Base-by-base conservation (phyloP, 2,888 invertebrate species). In the Atrina japonica region DNA sequence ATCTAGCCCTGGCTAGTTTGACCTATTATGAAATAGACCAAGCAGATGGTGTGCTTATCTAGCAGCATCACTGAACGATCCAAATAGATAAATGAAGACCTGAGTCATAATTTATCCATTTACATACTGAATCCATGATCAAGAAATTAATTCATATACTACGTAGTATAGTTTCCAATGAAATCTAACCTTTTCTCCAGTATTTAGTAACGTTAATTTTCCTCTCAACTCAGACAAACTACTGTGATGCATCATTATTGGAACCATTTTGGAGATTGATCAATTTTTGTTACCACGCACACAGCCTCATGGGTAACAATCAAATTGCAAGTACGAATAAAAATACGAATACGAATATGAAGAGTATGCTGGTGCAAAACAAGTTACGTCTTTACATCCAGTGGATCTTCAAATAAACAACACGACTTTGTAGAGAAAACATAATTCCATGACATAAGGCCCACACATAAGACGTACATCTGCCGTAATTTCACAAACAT, bases 251-350 rank as follows among this genome's bases (percentile, higher is more conserved):
- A 61, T 49, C 61, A 61, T 29, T 18, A 61, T 30, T 30, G 61
- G 61, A 27, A 61, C 61, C 61, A 61, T 61, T 29, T 29, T 61
- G 23, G 35, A 49, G 30, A 61, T 27, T 30, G 43, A 61, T 61
- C 61, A 61, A 61, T 61, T 61, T 61, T 49, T 21, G 61, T 5
- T 25, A 30, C 30, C 61, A 49, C 18, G 61, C 49, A 64, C 53
- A 64, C 35, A 35, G 64, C 53, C 64, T 64, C 64, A 64, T 53
- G 53, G 64, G 52, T 43, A 64, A 64, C 41, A 64, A 43, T 41
- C 29, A 41, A 64, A 64, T 64, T 53, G 53, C 23, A 35, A 35
- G 35, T 35, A 35, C 35, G 35, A 35, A 35, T 7, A 35, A 5
- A 7, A 35, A 7, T 11, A 35, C 35, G n/a, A n/a, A n/a, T n/a